Evolutionary conservation across 2,797 vertebrate species (phyloP), one percentile per base, ranked within the genome.

Genomic region (Parauchenoglanis punctatus): DNA sequence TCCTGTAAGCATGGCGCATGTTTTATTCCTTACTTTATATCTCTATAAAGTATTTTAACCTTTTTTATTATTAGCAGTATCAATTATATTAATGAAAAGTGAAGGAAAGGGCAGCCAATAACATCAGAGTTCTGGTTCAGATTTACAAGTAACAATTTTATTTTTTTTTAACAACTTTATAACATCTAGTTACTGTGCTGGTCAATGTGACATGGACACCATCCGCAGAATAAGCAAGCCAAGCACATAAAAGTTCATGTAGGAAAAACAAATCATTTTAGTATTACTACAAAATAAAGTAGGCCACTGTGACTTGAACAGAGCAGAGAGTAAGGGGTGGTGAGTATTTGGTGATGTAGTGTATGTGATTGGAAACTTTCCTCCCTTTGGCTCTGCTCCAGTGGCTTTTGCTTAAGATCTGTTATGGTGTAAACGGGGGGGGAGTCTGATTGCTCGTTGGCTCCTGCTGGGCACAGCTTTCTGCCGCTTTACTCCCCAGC

Each of bases 401-500:
- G 87, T 81, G 86, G 67, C 58, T 87, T 78, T 89, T 91, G 89
- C 91, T 91, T 90, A 91, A 89, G 84, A 89, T 91, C 80, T 83
- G 91, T 84, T 68, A 85, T 90, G 75, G 89, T 73, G 83, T 73
- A 73, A 72, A 84, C 8, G n/a, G 81, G 61, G 49, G 85, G 78
- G 86, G 83, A 88, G 90, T 90, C 91, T 92, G 89, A 88, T 86
- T 87, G 93, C 92, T 91, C 87, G 88, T 85, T 94, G 95, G 93
- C 93, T 92, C 93, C 93, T 4, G 92, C 94, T 92, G 93, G 23
- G 93, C 82, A 80, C 84, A 90, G 90, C 92, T 91, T 90, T 56
- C 90, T 89, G 59, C 89, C 91, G 76, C 92, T 92, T 89, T 87
- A 89, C 92, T 93, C 91, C 93, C 93, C 95, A 95, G 94, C 95